Evolutionary conservation across 2,113 vertebrate species (phyloP).

Genomic region (Hepsetus odoe): DNA sequence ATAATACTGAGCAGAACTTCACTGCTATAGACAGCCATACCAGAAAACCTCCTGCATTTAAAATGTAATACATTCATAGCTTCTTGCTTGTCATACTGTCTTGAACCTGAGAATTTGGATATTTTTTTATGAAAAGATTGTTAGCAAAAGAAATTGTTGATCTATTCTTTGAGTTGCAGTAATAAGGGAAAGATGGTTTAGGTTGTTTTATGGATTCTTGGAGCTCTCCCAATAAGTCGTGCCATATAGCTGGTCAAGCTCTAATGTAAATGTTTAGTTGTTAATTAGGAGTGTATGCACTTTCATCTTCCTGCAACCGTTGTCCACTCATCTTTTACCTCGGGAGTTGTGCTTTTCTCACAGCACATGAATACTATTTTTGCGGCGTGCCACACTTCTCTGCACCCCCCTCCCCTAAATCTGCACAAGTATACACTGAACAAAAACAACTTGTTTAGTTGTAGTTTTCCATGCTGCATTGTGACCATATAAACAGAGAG

Average conservation of each 20-base stretch:
- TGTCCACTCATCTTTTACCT: not conserved
- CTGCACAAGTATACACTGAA: not conserved
- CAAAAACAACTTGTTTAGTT: slow-evolving; percentile 11
- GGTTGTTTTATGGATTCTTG: slow-evolving; percentile 12
- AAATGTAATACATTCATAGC: no score
- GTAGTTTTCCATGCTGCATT: not conserved
- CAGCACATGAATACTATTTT: not conserved
- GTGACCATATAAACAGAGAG: slow-evolving; percentile 17
- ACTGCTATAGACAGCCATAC: no score
- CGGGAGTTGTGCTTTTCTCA: not conserved
- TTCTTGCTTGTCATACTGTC: no score
- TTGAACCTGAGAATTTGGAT: no score
- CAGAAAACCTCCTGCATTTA: no score
- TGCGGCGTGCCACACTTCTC: not conserved
- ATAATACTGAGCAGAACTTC: no score
- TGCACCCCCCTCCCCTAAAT: not conserved
- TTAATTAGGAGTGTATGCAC: not conserved
- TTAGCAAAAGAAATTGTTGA: no score
- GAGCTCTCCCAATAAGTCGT: slow-evolving; percentile 22
- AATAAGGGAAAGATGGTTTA: not conserved
- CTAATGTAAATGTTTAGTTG: slow-evolving; percentile 26
- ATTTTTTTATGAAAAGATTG: no score
- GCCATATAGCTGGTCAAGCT: slow-evolving; percentile 2
- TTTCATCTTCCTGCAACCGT: not conserved
- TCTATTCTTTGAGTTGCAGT: no score